Conservation (phyloP, 2,113 vertebrate genomes). For the Eublepharis macularius region DNA sequence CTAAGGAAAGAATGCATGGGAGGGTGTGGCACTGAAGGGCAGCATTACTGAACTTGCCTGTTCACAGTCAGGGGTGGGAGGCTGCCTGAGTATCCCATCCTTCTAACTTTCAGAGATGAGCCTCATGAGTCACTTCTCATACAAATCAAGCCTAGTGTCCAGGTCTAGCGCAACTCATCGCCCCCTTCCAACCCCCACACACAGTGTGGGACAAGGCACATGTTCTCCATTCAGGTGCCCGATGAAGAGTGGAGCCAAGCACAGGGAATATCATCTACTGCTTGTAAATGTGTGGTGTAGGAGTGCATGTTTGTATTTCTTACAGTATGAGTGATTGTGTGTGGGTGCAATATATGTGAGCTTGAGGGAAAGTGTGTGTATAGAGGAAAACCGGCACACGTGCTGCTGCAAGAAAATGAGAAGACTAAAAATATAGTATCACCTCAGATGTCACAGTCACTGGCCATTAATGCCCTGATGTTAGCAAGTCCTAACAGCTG, state of each 20-base stretch:
- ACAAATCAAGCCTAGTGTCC: background rate
- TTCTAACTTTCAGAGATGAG: background rate
- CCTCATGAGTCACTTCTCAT: background rate
- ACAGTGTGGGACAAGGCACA: background rate
- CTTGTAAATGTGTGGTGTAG: background rate
- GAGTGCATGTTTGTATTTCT: slow-evolving; percentile 1
- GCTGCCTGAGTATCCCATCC: background rate
- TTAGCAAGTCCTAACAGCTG: background rate
- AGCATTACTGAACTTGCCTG: background rate
- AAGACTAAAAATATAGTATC: background rate
- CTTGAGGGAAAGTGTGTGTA: background rate
- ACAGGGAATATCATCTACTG: background rate
- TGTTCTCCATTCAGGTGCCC: background rate
- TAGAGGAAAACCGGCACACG: background rate
- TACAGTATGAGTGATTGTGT: background rate
- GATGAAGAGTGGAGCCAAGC: background rate
- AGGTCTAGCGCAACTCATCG: background rate
- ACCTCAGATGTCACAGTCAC: background rate
- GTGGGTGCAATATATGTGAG: background rate
- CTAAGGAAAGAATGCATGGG: background rate
- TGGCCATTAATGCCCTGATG: background rate
- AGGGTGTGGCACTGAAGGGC: background rate
- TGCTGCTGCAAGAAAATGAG: background rate
- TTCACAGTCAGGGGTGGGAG: background rate
- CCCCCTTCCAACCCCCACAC: too few species aligned